These are phyloP conservation scores for Tachina lurida DNA, from an alignment of 2,888 invertebrate genomes.

Conservation along the genomic window DNA sequence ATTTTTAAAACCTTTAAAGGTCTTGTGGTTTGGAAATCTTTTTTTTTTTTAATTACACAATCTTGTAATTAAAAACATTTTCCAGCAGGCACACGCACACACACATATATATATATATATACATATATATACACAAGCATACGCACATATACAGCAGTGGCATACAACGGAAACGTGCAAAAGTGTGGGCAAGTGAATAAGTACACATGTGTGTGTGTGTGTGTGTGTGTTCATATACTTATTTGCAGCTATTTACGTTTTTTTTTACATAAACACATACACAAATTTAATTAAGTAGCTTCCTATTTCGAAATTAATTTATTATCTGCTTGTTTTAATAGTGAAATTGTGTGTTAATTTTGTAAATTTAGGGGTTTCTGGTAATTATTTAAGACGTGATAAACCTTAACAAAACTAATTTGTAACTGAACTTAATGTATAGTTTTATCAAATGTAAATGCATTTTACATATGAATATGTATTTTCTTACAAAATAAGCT, in stretches of 20 bases:
- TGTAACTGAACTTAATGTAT: too few species aligned
- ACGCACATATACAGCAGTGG: background rate
- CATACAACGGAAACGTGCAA: background rate
- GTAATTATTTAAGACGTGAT: conserved; percentile 3
- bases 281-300: conserved; percentile 58
- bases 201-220: conserved; percentile 15
- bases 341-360: conserved; percentile 4
- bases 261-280: conserved; percentile 9
- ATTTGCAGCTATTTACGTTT: background rate
- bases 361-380: background rate
- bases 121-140: too few species aligned
- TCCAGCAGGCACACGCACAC: conserved; percentile 17
- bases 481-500: too few species aligned
- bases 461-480: too few species aligned
- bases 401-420: background rate
- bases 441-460: too few species aligned
- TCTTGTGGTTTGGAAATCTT: conserved; percentile 66
- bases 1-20: conserved; percentile 70
- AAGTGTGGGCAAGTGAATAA: background rate
- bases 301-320: conserved; percentile 42
- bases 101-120: too few species aligned
- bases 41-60: conserved; percentile 62
- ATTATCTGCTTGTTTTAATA: conserved; percentile 14
- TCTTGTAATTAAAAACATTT: conserved; percentile 68
- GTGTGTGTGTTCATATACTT: background rate